Evolutionary conservation across 2,888 invertebrate species (phyloP).

Genomic region (Coenonympha glycerion): DNA sequence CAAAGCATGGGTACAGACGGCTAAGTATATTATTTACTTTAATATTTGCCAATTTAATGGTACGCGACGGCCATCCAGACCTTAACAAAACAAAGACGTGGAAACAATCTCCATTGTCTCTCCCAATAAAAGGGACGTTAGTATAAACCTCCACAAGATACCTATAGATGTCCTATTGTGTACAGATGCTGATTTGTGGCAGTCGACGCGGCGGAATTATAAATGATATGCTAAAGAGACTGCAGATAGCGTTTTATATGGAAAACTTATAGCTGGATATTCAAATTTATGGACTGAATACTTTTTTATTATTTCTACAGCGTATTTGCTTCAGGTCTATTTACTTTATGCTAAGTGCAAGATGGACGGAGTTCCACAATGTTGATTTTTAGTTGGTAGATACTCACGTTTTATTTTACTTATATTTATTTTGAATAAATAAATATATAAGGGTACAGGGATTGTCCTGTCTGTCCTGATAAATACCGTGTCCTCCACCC

Average conservation of each 20-base stretch:
- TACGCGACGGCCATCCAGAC: constrained; percentile 15
- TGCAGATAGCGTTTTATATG: constrained; percentile 35
- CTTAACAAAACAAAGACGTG: constrained; percentile 35
- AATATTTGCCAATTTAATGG: constrained; percentile 7
- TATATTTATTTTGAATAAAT: too few relatives aligned
- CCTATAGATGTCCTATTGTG: constrained; percentile 45
- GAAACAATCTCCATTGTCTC: constrained; percentile 48
- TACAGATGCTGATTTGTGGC: constrained; percentile 50
- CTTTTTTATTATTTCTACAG: constrained; percentile 13
- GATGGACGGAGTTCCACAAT: too few relatives aligned
- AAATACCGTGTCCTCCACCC: too few relatives aligned
- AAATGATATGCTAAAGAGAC: constrained; percentile 57
- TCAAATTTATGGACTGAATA: constrained; percentile 25
- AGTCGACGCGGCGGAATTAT: constrained; percentile 40
- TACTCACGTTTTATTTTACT: too few relatives aligned
- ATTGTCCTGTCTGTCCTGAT: too few relatives aligned
- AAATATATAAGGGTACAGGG: too few relatives aligned
- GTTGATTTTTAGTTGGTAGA: too few relatives aligned
- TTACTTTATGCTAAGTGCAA: constrained; percentile 1
- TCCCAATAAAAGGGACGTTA: constrained; percentile 34
- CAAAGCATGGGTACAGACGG: not conserved
- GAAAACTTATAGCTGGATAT: constrained; percentile 33
- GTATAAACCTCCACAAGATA: constrained; percentile 35
- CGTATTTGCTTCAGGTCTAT: not conserved
- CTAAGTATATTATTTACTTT: not conserved